A percentile compares a stretch with the other conserved stretches of the same genome.
These are phyloP conservation scores for Zaprionus nigranus DNA, from an alignment of 1,140 invertebrate genomes.

Conservation along the genomic window DNA sequence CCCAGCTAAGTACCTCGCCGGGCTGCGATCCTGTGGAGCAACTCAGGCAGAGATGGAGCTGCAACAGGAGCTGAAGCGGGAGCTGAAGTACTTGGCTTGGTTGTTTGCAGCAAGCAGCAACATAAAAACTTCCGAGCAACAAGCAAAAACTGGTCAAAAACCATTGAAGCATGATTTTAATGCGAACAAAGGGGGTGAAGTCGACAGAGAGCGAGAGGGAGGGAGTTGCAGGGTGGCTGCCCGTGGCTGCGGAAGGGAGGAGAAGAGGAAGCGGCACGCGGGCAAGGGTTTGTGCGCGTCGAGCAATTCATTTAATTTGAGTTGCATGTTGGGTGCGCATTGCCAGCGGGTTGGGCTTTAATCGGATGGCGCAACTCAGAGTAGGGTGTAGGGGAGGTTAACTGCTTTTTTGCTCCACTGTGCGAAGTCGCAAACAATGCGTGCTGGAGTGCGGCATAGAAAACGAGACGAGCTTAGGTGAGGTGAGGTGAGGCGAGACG, in stretches of 20 bases:
- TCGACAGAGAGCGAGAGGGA: neutral
- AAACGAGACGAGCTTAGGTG: conserved; percentile 21
- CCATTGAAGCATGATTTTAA: conserved; percentile 80
- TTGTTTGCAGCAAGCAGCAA: conserved; percentile 56
- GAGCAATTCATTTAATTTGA: conserved; percentile 82
- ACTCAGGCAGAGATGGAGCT: neutral
- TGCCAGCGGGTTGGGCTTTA: conserved; percentile 38
- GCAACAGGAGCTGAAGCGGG: neutral
- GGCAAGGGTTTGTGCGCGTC: conserved; percentile 27
- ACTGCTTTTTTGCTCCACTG: conserved; percentile 33
- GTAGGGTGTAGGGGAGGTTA: neutral
- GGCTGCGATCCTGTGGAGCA: neutral
- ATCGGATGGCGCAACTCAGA: conserved; percentile 19
- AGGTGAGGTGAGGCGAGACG: too few species aligned
- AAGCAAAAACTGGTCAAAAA: conserved; percentile 75
- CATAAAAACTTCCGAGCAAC: conserved; percentile 65
- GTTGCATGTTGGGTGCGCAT: conserved; percentile 51
- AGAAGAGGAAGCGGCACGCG: neutral
- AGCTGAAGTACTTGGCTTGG: conserved; percentile 46
- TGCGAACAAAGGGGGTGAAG: conserved; percentile 41
- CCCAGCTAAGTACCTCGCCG: conserved; percentile 53
- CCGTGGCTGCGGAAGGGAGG: too few species aligned
- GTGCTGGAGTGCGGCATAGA: conserved; percentile 40
- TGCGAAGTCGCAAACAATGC: conserved; percentile 33
- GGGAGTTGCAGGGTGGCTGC: neutral